These are phyloP conservation scores for Desmophyllum pertusum DNA, from an alignment of 92 coral and sea anemone genomes.

Conservation along the genomic window DNA sequence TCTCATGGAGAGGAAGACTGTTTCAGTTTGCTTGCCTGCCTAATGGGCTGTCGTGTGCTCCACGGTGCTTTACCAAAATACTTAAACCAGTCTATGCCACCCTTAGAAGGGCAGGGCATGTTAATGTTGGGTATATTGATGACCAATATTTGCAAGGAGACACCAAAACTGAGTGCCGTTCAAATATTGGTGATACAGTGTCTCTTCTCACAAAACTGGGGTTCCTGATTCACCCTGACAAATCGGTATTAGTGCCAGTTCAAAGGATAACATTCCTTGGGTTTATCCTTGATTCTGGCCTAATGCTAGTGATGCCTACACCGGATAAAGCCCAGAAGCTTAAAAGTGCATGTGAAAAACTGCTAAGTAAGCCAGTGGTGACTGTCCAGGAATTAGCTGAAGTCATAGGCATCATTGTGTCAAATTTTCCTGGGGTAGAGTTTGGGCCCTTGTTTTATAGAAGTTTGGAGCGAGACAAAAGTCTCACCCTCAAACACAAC, in stretches of 20 bases:
- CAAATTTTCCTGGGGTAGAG: too few relatives aligned
- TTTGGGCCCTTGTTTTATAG: too few relatives aligned
- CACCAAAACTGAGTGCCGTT: slow-evolving; percentile 22
- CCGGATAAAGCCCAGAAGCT: not conserved
- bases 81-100: slow-evolving; percentile 49
- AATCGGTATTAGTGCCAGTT: slow-evolving; percentile 42
- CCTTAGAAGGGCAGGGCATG: slow-evolving; percentile 27
- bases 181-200: slow-evolving; percentile 18
- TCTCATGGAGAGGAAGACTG: slow-evolving; percentile 21
- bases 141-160: slow-evolving; percentile 31
- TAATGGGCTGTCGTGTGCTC: slow-evolving; percentile 46
- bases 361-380: too few relatives aligned
- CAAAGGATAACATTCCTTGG: slow-evolving; percentile 43
- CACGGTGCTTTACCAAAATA: slow-evolving; percentile 40
- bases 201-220: slow-evolving; percentile 29
- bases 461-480: too few relatives aligned
- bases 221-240: slow-evolving; percentile 42
- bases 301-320: slow-evolving; percentile 5
- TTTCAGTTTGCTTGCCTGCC: slow-evolving; percentile 49
- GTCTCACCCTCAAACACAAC: too few relatives aligned
- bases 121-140: slow-evolving; percentile 46
- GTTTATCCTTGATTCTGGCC: slow-evolving; percentile 32
- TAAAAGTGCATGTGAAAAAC: not conserved
- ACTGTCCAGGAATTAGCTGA: too few relatives aligned
- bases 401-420: too few relatives aligned